Percentiles rank a stretch among this genome's conserved stretches.
Conservation (phyloP, 2,113 vertebrate species). For the Solenodon paradoxus region DNA sequence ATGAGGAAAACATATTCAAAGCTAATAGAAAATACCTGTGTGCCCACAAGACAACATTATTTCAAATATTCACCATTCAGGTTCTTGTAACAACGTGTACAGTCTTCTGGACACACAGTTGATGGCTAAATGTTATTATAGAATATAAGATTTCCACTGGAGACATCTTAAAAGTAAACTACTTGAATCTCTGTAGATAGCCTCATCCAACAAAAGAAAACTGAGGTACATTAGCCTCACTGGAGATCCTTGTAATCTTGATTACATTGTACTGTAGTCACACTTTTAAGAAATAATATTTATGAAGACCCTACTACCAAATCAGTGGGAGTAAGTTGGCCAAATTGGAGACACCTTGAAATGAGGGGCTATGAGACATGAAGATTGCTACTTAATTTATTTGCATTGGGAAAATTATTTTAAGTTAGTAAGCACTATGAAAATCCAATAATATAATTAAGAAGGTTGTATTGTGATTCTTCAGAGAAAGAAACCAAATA, state of each 20-base stretch:
- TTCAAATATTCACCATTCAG: neutral
- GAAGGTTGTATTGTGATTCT: neutral
- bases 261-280: neutral
- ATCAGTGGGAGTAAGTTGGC: neutral
- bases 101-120: neutral
- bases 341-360: neutral
- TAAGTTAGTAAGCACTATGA: neutral
- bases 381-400: neutral
- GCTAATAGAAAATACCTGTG: neutral
- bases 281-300: too few species aligned
- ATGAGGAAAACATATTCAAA: neutral
- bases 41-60: neutral
- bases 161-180: neutral
- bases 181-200: neutral
- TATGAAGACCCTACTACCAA: too few species aligned
- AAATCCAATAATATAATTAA: neutral
- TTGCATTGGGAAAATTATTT: neutral
- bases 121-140: neutral
- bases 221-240: neutral
- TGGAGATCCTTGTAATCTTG: neutral
- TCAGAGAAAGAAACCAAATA: neutral
- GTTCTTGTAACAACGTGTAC: neutral
- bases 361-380: neutral
- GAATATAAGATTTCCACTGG: neutral
- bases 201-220: neutral